Evolutionary conservation across 1,140 invertebrate species (phyloP).

Genomic region (Elysia chlorotica): DNA sequence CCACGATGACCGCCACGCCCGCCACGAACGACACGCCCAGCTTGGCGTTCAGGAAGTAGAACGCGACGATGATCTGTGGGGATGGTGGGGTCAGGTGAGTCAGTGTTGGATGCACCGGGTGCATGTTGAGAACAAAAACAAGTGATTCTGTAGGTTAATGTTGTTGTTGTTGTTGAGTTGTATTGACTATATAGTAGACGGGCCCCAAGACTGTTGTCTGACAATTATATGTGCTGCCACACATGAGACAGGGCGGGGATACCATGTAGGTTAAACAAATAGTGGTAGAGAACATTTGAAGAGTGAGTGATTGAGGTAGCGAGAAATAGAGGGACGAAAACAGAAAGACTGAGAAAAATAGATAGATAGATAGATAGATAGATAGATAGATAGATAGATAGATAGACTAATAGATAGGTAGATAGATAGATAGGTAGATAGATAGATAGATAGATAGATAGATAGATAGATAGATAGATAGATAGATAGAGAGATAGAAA

Average conservation of each 20-base stretch:
- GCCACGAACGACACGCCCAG: constrained; percentile 62
- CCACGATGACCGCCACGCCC: constrained; percentile 58
- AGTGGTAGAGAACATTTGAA: too few species aligned
- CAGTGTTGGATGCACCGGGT: too few species aligned
- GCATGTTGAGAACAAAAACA: too few species aligned
- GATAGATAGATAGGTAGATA: not conserved
- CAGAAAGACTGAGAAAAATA: not conserved
- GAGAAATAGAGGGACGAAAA: constrained; percentile 3
- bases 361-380: not conserved
- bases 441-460: not conserved
- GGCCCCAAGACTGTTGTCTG: too few species aligned
- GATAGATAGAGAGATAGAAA: not conserved
- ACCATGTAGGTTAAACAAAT: too few species aligned
- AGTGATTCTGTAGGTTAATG: too few species aligned
- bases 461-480: not conserved
- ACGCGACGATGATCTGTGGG: constrained; percentile 59
- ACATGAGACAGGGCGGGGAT: too few species aligned
- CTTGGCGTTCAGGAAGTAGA: constrained; percentile 87
- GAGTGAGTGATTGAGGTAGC: not conserved
- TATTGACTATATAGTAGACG: too few species aligned
- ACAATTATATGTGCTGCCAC: too few species aligned
- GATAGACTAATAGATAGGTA: not conserved
- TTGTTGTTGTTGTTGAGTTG: too few species aligned
- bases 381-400: not conserved
- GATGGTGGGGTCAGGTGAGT: not conserved